A percentile compares a stretch with the other conserved stretches of the same genome.
phyloP scores from a whole-genome alignment of 2,113 vertebrate species.

The Copsychus sechellarum region DNA sequence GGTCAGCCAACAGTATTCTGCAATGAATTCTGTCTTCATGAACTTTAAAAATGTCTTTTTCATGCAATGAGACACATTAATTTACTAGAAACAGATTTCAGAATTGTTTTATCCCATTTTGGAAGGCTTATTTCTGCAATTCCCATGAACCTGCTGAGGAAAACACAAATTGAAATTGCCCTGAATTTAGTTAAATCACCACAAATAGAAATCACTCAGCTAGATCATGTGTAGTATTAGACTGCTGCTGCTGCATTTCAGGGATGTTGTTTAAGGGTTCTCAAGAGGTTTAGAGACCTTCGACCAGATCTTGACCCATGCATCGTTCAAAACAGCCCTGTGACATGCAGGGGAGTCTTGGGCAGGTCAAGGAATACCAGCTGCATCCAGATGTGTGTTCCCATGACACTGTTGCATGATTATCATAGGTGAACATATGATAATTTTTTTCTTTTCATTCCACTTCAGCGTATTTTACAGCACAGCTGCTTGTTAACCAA shows the following conservation, averaged over 20 bases:
- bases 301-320: not conserved
- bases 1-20: conserved; percentile 79
- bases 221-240: not conserved
- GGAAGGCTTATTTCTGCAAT: conserved; percentile 74
- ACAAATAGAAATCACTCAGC: not conserved
- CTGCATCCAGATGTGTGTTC: not conserved
- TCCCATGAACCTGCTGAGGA: conserved; percentile 65
- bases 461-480: not conserved
- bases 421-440: not conserved
- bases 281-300: not conserved
- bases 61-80: conserved; percentile 73
- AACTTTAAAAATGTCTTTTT: conserved; percentile 76
- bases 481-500: not conserved
- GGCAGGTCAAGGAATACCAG: not conserved
- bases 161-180: conserved; percentile 48
- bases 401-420: not conserved
- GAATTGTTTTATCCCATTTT: conserved; percentile 78
- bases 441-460: not conserved
- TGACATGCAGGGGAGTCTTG: not conserved
- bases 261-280: not conserved
- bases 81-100: conserved; percentile 80
- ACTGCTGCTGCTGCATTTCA: not conserved
- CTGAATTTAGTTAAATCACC: not conserved
- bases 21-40: conserved; percentile 67
- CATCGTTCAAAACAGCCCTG: not conserved